Evolutionary conservation across 2,113 vertebrate genomes (phyloP).

Genomic region (Dicentrarchus labrax): DNA sequence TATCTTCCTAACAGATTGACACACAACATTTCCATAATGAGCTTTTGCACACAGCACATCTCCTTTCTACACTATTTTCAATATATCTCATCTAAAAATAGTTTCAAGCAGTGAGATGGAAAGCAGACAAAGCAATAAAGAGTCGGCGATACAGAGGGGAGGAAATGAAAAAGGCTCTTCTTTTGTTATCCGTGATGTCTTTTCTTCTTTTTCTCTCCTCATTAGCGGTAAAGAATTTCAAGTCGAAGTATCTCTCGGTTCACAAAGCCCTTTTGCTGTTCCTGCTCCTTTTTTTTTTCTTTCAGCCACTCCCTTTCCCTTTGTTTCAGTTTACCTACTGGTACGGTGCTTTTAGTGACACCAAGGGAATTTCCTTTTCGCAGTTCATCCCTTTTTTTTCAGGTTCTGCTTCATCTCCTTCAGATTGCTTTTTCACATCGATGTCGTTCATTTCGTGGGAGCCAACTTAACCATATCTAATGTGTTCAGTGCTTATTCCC

Average conservation of each 20-base stretch:
- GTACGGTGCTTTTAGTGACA: conserved; percentile 39
- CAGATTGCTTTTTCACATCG: conserved; percentile 40
- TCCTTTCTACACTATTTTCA: conserved; percentile 59
- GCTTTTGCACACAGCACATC: conserved; percentile 45
- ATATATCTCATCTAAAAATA: conserved; percentile 74
- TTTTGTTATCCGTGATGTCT: conserved; percentile 51
- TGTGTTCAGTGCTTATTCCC: conserved; percentile 54
- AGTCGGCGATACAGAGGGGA: conserved; percentile 41
- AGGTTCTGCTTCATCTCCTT: conserved; percentile 42
- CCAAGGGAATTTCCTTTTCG: conserved; percentile 37
- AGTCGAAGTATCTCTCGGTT: conserved; percentile 57
- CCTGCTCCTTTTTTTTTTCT: conserved; percentile 23
- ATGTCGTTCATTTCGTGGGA: conserved; percentile 16
- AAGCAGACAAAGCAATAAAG: conserved; percentile 63
- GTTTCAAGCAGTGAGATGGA: conserved; percentile 63
- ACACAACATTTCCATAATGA: conserved; percentile 59
- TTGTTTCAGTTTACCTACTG: conserved; percentile 53
- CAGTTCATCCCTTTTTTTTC: conserved; percentile 5
- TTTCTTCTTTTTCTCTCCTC: conserved; percentile 55
- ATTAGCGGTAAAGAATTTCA: conserved; percentile 56
- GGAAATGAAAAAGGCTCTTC: conserved; percentile 57
- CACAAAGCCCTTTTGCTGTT: conserved; percentile 46
- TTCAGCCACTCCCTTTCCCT: conserved; percentile 26
- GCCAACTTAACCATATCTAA: conserved; percentile 33
- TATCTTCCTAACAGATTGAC: conserved; percentile 48